Base-by-base conservation (phyloP, 1,140 invertebrate genomes). In the Scaptomyza hsui region DNA sequence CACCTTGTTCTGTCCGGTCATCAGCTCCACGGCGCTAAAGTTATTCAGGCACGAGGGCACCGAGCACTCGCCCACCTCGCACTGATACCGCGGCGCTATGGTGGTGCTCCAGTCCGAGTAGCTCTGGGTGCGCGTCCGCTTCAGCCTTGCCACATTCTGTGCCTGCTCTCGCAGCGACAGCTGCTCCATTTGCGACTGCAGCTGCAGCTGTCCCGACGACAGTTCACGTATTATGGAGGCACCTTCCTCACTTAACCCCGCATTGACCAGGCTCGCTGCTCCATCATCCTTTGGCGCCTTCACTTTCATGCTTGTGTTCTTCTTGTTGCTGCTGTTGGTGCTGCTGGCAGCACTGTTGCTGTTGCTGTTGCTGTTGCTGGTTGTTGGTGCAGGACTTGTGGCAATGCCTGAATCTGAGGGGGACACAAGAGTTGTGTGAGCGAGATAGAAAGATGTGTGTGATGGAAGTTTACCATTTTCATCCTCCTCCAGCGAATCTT, bases 1-100 rank as follows among this genome's bases (percentile, higher is more conserved):
- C 72, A 99, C 97, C 92, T 97, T 98, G 92, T 99, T 99, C 80
- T 94, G 96, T 9, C 96, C 97, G 2, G 94, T 96, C 92, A 99
- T 94, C 3, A 98, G 91, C 91, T 99, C 98, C 15, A 95, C 93
- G 0, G 95, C 94, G 0, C 97, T 99, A 91, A 99, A 99, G 92
- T 98, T 96, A 79, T 96, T 96, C 4, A 99, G 93, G 90, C 97
- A 98, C 0, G 96, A 97, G 80, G 96, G 94, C 12, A 97, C 93
- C 2, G 96, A 97, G 89, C 94, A 96, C 80, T 98, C 97, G 15
- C 95, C 94, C 53, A 96, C 94, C 44, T 95, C 94, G 65, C 94
- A 94, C 12, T 94, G 92, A 86, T 96, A 96, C 5, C 95, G 92
- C 3, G 93, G 92, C 0, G 93, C 93, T 12, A 94, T 92, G 1